A percentile compares a stretch with the other conserved stretches of the same genome.
Evolutionary conservation across 2,113 vertebrate genomes (phyloP).

Genomic region (Morone saxatilis): DNA sequence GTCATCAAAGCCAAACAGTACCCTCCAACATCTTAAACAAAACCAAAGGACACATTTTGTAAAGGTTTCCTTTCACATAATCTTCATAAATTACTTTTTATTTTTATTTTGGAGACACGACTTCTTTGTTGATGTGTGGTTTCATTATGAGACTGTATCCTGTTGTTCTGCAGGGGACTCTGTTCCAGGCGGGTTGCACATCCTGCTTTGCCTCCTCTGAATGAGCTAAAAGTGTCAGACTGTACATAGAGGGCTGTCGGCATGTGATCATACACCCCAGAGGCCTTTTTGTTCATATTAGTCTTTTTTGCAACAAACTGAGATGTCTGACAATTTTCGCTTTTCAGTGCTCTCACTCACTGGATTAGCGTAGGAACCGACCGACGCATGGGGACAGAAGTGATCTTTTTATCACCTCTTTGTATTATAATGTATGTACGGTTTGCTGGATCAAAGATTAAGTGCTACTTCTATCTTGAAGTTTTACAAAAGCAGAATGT

Average conservation of each 20-base stretch:
- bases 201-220: conserved; percentile 57
- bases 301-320: conserved; percentile 44
- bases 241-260: conserved; percentile 64
- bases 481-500: conserved; percentile 71
- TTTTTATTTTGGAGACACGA: background rate
- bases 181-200: conserved; percentile 55
- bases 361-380: conserved; percentile 33
- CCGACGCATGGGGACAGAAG: conserved; percentile 51
- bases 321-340: conserved; percentile 46
- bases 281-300: conserved; percentile 73
- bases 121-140: conserved; percentile 6
- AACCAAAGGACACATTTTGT: conserved; percentile 71
- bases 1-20: conserved; percentile 51
- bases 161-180: conserved; percentile 57
- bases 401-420: conserved; percentile 53
- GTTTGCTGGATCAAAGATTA: conserved; percentile 68
- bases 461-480: conserved; percentile 72
- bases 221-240: conserved; percentile 51
- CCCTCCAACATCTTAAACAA: conserved; percentile 25
- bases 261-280: conserved; percentile 74
- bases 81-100: background rate
- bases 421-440: conserved; percentile 56
- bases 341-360: conserved; percentile 28
- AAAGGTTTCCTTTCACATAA: conserved; percentile 22
- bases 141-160: conserved; percentile 7